Percentiles rank a stretch among this genome's conserved stretches.
These are phyloP conservation scores for Drosophila anomalipes DNA, from an alignment of 2,888 invertebrate species.

Conservation along the genomic window DNA sequence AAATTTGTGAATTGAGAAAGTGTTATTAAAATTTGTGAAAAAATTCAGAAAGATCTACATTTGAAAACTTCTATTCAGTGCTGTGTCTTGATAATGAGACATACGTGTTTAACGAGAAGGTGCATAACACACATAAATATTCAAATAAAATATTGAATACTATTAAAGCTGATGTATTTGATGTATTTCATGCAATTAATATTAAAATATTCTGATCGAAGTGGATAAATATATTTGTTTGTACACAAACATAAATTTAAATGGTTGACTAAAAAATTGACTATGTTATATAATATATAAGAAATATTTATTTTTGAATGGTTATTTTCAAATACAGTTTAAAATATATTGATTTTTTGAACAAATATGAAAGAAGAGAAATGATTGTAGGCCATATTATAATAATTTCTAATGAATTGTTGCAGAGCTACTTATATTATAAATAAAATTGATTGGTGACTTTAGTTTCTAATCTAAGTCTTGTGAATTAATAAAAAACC, in stretches of 20 bases:
- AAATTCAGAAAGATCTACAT: constrained; percentile 1
- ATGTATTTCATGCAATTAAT: neutral
- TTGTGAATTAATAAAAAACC: neutral
- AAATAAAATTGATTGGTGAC: neutral
- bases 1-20: neutral
- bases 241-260: neutral
- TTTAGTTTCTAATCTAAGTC: neutral
- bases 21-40: constrained; percentile 6
- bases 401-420: neutral
- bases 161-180: neutral
- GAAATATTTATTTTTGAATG: neutral
- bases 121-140: constrained; percentile 7
- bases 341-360: neutral
- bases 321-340: neutral
- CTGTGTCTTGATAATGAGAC: constrained; percentile 43
- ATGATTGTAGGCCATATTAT: too few species aligned
- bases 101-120: constrained; percentile 32
- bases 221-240: neutral
- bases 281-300: neutral
- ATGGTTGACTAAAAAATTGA: neutral
- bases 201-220: neutral
- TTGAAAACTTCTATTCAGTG: constrained; percentile 12
- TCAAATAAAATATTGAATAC: neutral
- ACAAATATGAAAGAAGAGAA: too few species aligned
- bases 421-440: neutral